These are phyloP conservation scores for Drosophila suboccidentalis DNA, from an alignment of 2,888 invertebrate genomes.

Conservation along the genomic window DNA sequence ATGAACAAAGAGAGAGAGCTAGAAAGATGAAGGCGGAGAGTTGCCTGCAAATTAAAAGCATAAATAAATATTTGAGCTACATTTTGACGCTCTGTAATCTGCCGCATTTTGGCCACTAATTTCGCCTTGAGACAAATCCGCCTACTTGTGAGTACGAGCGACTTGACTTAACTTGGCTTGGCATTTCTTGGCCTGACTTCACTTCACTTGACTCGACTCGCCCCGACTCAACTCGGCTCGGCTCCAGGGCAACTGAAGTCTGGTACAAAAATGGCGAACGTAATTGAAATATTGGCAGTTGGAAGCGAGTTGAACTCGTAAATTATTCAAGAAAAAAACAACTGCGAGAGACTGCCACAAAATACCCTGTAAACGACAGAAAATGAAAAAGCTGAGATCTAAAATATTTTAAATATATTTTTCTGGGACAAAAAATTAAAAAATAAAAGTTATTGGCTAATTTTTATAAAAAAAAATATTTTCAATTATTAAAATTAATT, in stretches of 20 bases:
- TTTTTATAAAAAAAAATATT: no score
- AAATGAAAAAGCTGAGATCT: background rate
- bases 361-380: slow-evolving; percentile 18
- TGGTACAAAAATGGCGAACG: slow-evolving; percentile 23
- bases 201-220: slow-evolving; percentile 16
- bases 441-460: no score
- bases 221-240: slow-evolving; percentile 8
- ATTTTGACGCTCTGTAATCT: slow-evolving; percentile 76
- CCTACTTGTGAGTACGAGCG: slow-evolving; percentile 48
- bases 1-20: slow-evolving; percentile 25
- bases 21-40: background rate
- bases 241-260: slow-evolving; percentile 26
- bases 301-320: slow-evolving; percentile 41
- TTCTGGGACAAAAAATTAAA: no score
- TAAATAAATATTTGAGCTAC: slow-evolving; percentile 76
- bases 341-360: background rate
- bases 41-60: slow-evolving; percentile 59
- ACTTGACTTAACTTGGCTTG: slow-evolving; percentile 32
- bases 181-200: slow-evolving; percentile 25
- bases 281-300: slow-evolving; percentile 76
- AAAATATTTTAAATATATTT: no score
- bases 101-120: slow-evolving; percentile 78
- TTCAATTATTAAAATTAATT: no score
- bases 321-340: slow-evolving; percentile 47
- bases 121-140: slow-evolving; percentile 71